These are phyloP conservation scores for Neodontobutis hainanensis DNA, from an alignment of 2,113 vertebrate species.

Conservation along the genomic window DNA sequence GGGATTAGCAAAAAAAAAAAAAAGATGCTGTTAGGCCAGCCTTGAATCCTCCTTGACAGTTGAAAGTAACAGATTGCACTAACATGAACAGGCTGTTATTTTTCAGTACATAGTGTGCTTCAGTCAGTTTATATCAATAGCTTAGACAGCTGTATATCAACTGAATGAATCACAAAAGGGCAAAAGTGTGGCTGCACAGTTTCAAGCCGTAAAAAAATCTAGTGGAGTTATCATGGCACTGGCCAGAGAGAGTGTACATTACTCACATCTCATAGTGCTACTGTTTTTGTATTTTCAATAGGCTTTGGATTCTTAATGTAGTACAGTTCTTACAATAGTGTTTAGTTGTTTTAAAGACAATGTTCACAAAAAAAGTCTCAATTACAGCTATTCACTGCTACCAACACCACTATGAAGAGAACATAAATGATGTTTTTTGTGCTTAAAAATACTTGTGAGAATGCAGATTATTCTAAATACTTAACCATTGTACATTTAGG, in stretches of 20 bases:
- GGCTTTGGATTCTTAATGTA: conserved; percentile 1
- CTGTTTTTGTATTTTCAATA: conserved; percentile 45
- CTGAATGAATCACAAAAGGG: conserved; percentile 37
- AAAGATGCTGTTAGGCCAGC: neutral
- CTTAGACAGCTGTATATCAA: conserved; percentile 12
- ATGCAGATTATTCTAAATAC: too few species aligned
- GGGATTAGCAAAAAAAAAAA: too few species aligned
- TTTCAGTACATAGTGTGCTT: conserved; percentile 4
- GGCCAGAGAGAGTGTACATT: conserved; percentile 16
- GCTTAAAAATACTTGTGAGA: too few species aligned
- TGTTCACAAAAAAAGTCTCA: too few species aligned
- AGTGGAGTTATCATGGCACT: conserved; percentile 41
- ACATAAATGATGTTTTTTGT: too few species aligned
- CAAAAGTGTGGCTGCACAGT: conserved; percentile 14
- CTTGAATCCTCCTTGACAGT: neutral
- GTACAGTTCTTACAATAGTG: too few species aligned
- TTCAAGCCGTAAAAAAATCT: conserved; percentile 17
- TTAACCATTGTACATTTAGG: too few species aligned
- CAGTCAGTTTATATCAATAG: conserved; percentile 10
- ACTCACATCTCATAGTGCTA: conserved; percentile 17
- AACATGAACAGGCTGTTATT: neutral
- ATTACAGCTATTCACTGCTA: too few species aligned
- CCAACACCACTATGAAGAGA: too few species aligned
- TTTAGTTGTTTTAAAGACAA: too few species aligned
- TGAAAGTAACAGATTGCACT: conserved; percentile 1